These are phyloP conservation scores for Eupelmus urozonus DNA, from an alignment of 2,888 invertebrate genomes.

Conservation along the genomic window DNA sequence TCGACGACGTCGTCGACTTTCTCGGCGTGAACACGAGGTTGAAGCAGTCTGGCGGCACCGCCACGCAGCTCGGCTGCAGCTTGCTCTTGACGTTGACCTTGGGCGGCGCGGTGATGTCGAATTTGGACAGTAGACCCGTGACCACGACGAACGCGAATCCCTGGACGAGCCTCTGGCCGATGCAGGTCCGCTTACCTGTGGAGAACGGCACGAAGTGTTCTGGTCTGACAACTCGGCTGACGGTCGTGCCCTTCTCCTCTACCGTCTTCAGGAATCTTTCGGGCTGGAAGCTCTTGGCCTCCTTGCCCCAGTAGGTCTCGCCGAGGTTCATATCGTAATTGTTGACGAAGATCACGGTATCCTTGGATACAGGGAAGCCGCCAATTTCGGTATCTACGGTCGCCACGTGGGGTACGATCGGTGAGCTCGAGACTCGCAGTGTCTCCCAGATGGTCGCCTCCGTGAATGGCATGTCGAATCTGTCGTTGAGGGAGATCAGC, in stretches of 20 bases:
- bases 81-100: slow-evolving; percentile 81
- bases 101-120: slow-evolving; percentile 80
- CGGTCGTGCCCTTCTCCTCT: slow-evolving; percentile 70
- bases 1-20: neutral
- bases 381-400: slow-evolving; percentile 86
- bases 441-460: slow-evolving; percentile 90
- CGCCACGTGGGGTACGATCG: slow-evolving; percentile 94
- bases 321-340: slow-evolving; percentile 89
- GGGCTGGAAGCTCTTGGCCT: slow-evolving; percentile 84
- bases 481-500: slow-evolving; percentile 83
- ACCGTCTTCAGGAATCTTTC: slow-evolving; percentile 83
- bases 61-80: slow-evolving; percentile 83
- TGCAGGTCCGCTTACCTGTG: slow-evolving; percentile 91
- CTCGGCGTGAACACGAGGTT: slow-evolving; percentile 74
- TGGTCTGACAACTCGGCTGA: slow-evolving; percentile 81
- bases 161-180: slow-evolving; percentile 89
- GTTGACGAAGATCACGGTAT: slow-evolving; percentile 90
- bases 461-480: slow-evolving; percentile 85
- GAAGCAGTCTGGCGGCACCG: slow-evolving; percentile 86
- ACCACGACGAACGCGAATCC: slow-evolving; percentile 87
- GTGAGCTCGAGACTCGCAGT: slow-evolving; percentile 88
- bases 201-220: slow-evolving; percentile 91
- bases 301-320: slow-evolving; percentile 85
- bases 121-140: slow-evolving; percentile 85
- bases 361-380: slow-evolving; percentile 86